Evolutionary conservation across 2,888 invertebrate species (phyloP).

Genomic region (Opisthograptis luteolata): DNA sequence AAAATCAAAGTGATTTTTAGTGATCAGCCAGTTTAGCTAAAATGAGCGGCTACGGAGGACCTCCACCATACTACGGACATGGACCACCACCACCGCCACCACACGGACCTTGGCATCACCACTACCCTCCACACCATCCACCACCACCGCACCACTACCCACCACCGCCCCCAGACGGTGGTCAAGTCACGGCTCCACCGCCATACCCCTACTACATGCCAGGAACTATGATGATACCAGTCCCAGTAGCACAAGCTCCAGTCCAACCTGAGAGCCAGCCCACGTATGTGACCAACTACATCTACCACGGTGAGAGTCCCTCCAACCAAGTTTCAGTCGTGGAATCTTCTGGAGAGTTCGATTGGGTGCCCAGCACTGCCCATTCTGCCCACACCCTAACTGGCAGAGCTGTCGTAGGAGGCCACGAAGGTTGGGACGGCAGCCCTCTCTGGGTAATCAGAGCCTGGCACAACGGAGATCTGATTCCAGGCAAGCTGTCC

Average conservation of each 20-base stretch:
- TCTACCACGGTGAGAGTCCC: constrained; percentile 67
- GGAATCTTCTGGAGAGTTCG: constrained; percentile 68
- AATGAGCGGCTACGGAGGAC: constrained; percentile 64
- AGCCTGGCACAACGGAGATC: constrained; percentile 72
- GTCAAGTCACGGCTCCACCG: constrained; percentile 31
- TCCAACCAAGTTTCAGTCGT: constrained; percentile 60
- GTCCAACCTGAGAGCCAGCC: constrained; percentile 46
- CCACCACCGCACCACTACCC: constrained; percentile 35
- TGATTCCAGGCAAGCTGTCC: constrained; percentile 77
- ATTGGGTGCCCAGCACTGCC: constrained; percentile 73
- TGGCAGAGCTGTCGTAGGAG: constrained; percentile 73
- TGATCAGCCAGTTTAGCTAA: constrained; percentile 7
- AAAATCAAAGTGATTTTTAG: background rate
- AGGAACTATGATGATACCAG: constrained; percentile 69
- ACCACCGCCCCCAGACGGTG: constrained; percentile 37
- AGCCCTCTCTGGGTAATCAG: constrained; percentile 79
- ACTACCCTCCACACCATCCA: constrained; percentile 35
- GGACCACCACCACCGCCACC: constrained; percentile 31
- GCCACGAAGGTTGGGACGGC: constrained; percentile 79
- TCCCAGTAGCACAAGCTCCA: constrained; percentile 45
- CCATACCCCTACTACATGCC: constrained; percentile 68
- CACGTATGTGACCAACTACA: constrained; percentile 76
- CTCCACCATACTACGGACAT: constrained; percentile 42
- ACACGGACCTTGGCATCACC: constrained; percentile 27
- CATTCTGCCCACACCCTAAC: constrained; percentile 61